Conservation (phyloP, 1,140 invertebrate species). For the Teleopsis dalmanni region DNA sequence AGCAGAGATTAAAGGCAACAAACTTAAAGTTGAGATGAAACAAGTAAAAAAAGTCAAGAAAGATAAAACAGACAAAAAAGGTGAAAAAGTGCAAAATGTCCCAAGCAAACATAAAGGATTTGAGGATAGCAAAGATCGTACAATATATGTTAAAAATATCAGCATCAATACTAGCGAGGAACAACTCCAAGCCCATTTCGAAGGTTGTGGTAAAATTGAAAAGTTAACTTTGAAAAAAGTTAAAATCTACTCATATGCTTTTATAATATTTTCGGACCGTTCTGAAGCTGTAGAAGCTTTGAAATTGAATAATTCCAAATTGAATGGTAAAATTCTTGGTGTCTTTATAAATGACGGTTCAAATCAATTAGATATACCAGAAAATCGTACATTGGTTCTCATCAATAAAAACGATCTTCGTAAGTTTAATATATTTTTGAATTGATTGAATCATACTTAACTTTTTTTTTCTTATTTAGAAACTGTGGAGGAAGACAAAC, state of each 20-base stretch:
- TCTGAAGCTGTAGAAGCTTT: conserved; percentile 13
- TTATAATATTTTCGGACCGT: conserved; percentile 14
- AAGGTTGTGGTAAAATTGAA: conserved; percentile 21
- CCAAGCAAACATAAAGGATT: neutral
- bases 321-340: conserved; percentile 23
- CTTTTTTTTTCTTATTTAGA: no score
- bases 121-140: conserved; percentile 11
- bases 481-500: conserved; percentile 6
- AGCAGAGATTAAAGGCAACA: conserved; percentile 3
- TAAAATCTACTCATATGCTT: conserved; percentile 14
- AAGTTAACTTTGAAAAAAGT: no score
- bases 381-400: conserved; percentile 17
- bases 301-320: conserved; percentile 20
- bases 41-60: conserved; percentile 2
- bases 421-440: no score
- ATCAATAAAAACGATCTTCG: conserved; percentile 14
- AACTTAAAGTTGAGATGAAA: neutral
- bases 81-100: neutral
- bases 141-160: conserved; percentile 19
- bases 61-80: neutral
- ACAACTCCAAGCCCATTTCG: conserved; percentile 17
- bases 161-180: conserved; percentile 14
- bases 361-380: conserved; percentile 3
- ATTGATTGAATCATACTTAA: no score
- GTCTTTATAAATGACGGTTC: neutral